Base-by-base conservation (phyloP, 2,113 vertebrate species). In the Tetrao urogallus region DNA sequence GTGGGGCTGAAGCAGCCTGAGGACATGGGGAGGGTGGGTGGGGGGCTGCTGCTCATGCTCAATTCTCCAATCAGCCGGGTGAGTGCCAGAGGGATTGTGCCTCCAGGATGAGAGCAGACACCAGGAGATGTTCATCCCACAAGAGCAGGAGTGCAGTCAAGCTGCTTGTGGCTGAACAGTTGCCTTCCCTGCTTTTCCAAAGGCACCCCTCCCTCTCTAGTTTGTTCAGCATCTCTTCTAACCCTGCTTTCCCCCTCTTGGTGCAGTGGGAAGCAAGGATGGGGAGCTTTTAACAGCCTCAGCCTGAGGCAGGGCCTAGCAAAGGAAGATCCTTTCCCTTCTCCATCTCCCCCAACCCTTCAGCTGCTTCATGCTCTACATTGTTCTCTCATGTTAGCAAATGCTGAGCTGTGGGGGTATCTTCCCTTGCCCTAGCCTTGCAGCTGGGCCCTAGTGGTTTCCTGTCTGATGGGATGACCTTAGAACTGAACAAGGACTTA, bases 151-250 rank as follows among this genome's bases (percentile, higher is more conserved):
- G 30, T 19, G 2, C 66, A 88, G 43, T 63, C 32, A 73, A 74
- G 83, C 79, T 84, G 38, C 3, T 3, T 77, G 52, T 61, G 70
- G 92, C 60, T 91, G 79, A 90, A 94, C 90, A 50, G 82, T 95
- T 95, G 90, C 88, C 88, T 91, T 91, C 85, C 83, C 89, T 95
- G 89, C 94, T 96, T 82, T 94, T 95, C 86, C 5, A 3, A 94
- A 89, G 73, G 84, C n/a, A 0, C 56, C 34, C 10, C 76, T 91
- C 89, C 71, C 82, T 94, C 79, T 56, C 36, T 66, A 52, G 52
- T 82, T 80, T 89, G 86, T 85, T 79, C 50, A 84, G 74, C 67
- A 89, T 91, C 82, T 93, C 87, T 92, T 91, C 79, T 90, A 91
- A 77, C 74, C 87, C 65, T 80, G 83, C 88, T 95, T 83, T 94